Conservation (phyloP, 2,113 vertebrate genomes). For the Lichenostomus cassidix region DNA sequence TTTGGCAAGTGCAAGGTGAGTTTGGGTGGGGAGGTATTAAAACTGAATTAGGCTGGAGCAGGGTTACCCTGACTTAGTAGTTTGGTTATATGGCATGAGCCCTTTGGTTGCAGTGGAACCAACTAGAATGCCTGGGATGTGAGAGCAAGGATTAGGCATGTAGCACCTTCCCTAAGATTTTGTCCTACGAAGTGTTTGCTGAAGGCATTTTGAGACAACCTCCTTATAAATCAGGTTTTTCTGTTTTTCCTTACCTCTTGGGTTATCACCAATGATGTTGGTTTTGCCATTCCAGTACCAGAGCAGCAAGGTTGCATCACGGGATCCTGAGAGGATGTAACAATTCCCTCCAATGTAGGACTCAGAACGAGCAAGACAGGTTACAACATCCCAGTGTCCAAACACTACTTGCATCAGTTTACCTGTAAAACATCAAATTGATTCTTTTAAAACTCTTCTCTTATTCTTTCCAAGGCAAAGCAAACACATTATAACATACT, state of each 20-base stretch:
- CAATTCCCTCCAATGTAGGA: constrained; percentile 97
- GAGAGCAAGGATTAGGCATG: rapidly evolving
- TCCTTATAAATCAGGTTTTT: not conserved
- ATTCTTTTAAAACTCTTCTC: not conserved
- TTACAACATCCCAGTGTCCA: constrained; percentile 96
- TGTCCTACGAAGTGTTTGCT: not conserved
- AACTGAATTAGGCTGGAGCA: not conserved
- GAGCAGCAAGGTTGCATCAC: constrained; percentile 94
- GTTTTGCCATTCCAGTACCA: constrained; percentile 99
- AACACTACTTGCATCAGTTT: constrained; percentile 96
- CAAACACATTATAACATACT: not conserved
- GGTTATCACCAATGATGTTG: constrained; percentile 88
- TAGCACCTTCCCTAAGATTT: not conserved
- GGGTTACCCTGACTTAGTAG: not conserved
- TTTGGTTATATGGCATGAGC: not conserved
- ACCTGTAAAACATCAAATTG: constrained; percentile 75
- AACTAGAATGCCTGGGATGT: not conserved
- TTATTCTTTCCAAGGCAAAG: not conserved
- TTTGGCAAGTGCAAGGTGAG: not conserved
- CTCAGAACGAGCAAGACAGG: constrained; percentile 91
- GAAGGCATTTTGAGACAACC: not conserved
- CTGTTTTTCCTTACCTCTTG: constrained; percentile 80
- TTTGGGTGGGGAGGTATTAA: not conserved
- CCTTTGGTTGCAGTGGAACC: not conserved
- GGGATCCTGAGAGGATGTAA: constrained; percentile 93